Evolutionary conservation across 2,888 invertebrate species (phyloP), one percentile per base, ranked within the genome.

Genomic region (Ectropis crepuscularia): DNA sequence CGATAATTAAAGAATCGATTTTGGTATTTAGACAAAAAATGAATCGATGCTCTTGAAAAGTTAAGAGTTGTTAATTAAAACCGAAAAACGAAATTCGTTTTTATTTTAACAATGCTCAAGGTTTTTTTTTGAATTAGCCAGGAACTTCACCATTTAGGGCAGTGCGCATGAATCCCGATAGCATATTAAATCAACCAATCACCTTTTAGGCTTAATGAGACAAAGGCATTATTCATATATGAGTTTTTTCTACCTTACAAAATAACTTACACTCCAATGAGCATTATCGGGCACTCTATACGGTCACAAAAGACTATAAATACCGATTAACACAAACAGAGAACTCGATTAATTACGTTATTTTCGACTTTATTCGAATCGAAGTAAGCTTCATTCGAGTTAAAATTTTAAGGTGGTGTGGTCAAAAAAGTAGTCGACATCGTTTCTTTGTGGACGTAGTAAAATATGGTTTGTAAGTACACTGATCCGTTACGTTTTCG

Each of bases 191-290:
- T 88, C 87, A 84, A 73, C 79, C 68, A 69, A 73, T 74, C 77
- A 73, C 85, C 86, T 79, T 90, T 78, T 87, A 83, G 65, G 89
- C 83, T 85, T 89, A 90, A 90, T 89, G 89, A 90, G 89, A 89
- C 87, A 88, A 87, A 89, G 78, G 83, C 81, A 83, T 85, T 83
- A 86, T 85, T 87, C 85, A 83, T 86, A 83, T 80, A 78, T 77
- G 73, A 79, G 12, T 59, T 69, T 83, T 85, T 82, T 85, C 82
- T 81, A 74, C 36, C 77, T 78, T 66, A 85, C 85, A 81, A 86
- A 83, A 88, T 89, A 88, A 89, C 85, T 88, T 85, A 87, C 84
- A 80, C 83, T 78, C 65, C 81, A 86, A 83, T 87, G 86, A 85
- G 83, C 81, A 85, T 88, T 86, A 84, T 82, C 85, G 85, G 72